A percentile compares a stretch with the other conserved stretches of the same genome.
Conservation (phyloP, 2,888 invertebrate genomes). For the Phalera bucephala region DNA sequence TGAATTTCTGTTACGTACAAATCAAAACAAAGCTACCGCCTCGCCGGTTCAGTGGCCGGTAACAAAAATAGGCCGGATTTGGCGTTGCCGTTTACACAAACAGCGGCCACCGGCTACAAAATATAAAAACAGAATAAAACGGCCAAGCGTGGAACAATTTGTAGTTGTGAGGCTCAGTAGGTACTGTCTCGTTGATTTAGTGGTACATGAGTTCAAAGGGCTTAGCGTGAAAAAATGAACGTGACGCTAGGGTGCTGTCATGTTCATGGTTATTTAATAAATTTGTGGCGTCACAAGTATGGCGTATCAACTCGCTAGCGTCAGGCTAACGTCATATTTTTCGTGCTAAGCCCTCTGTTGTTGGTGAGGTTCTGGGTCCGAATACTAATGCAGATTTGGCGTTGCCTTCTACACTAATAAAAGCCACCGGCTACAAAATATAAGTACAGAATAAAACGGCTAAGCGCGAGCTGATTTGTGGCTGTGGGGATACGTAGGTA, state of each 20-base stretch:
- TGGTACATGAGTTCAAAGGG: no score
- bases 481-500: no score
- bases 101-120: conserved; percentile 32
- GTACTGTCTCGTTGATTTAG: no score
- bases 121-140: conserved; percentile 34
- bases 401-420: conserved; percentile 46
- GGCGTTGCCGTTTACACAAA: conserved; percentile 46
- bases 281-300: no score
- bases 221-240: no score
- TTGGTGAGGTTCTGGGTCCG: conserved; percentile 56
- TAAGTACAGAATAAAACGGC: conserved; percentile 33
- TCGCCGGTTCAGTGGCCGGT: conserved; percentile 49
- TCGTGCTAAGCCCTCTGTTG: no score
- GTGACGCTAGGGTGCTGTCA: no score
- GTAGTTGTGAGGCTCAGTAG: no score
- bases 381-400: conserved; percentile 55
- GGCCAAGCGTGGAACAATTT: conserved; percentile 12
- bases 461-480: no score
- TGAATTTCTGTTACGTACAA: conserved; percentile 39
- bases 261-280: no score
- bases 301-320: no score
- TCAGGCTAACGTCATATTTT: no score
- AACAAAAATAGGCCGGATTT: conserved; percentile 57
- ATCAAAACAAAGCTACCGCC: conserved; percentile 33
- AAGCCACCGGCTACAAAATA: conserved; percentile 30